Evolutionary conservation across 2,797 vertebrate species (phyloP), one percentile per base, ranked within the genome.

Genomic region (Sebastes steindachneri): DNA sequence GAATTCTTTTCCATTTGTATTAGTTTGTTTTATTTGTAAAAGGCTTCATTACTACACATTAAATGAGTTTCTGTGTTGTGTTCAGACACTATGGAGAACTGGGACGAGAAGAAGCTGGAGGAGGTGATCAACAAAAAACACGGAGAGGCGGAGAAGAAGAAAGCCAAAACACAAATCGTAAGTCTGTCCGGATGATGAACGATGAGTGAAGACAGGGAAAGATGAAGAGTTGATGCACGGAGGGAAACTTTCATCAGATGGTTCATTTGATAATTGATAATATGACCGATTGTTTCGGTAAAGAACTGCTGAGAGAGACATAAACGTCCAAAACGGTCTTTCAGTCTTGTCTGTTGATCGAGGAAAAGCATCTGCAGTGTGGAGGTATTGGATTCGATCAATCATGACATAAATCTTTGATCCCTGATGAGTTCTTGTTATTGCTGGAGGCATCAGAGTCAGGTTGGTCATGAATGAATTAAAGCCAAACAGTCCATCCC

Each of bases 91-190:
- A 99, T 99, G 98, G 98, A 99, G n/a, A 99, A 97, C 92, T 99
- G 98, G 98, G 98, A 99, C 73, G 98, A 99, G 94, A 99, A 98
- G 95, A 99, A 99, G 85, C 93, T 99, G 91, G 97, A 99, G 89
- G 98, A 99, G 90, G 98, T 99, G 28, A 95, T 99, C 80, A 97
- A 98, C 95, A 97, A 98, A 92, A 99, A 99, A 86, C 98, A 99
- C 58, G 98, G 98, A 88, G 98, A 99, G 89, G 97, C 97, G 1
- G 98, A 99, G 94, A 98, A 98, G 96, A 99, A 97, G 94, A 99
- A 99, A 88, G 95, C 97, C 96, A 99, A 99, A 96, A 99, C 98
- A 25, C 97, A 98, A 91, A 99, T 99, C 81, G 98, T 99, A 79
- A 75, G 96, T 91, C 4, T 57, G 9, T 3, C 69, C 7, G 31